These are phyloP conservation scores for Drosophila kikkawai DNA, from an alignment of 1,140 invertebrate genomes.

Conservation along the genomic window DNA sequence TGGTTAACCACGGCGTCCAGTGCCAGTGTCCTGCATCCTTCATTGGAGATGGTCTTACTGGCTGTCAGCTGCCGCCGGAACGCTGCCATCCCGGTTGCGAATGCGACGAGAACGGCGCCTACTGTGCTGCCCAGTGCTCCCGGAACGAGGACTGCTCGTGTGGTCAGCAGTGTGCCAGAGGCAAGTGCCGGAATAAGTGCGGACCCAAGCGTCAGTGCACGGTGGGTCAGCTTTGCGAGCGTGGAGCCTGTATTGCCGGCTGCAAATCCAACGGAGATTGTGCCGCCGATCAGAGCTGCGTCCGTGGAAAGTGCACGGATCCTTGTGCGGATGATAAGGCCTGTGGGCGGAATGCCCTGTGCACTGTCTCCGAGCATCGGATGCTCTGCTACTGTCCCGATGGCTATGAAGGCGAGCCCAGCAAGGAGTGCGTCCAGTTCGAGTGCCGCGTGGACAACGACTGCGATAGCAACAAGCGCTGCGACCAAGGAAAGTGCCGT, in stretches of 20 bases:
- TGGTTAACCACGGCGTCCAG: slow-evolving; percentile 92
- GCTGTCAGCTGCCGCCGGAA: slow-evolving; percentile 89
- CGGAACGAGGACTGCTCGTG: slow-evolving; percentile 90
- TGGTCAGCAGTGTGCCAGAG: slow-evolving; percentile 87
- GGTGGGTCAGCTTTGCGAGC: slow-evolving; percentile 87
- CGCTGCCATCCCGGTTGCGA: slow-evolving; percentile 89
- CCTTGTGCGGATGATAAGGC: slow-evolving; percentile 89
- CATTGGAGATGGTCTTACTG: slow-evolving; percentile 92
- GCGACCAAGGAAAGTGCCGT: slow-evolving; percentile 90
- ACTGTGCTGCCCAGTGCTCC: slow-evolving; percentile 90
- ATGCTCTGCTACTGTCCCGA: slow-evolving; percentile 94
- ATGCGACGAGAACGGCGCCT: slow-evolving; percentile 91
- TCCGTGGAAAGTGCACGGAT: slow-evolving; percentile 90
- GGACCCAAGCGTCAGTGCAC: slow-evolving; percentile 75
- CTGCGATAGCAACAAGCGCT: slow-evolving; percentile 92
- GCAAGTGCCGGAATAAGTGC: slow-evolving; percentile 86
- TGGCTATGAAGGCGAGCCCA: slow-evolving; percentile 92
- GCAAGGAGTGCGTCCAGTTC: slow-evolving; percentile 89
- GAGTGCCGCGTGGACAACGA: slow-evolving; percentile 92
- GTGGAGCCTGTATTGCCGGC: slow-evolving; percentile 89
- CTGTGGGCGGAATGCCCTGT: slow-evolving; percentile 91
- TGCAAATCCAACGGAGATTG: slow-evolving; percentile 93
- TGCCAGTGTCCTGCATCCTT: slow-evolving; percentile 93
- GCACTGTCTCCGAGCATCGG: slow-evolving; percentile 90
- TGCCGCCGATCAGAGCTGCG: slow-evolving; percentile 90